Conservation (phyloP, 2,113 vertebrate species). For the Gallinago jamesoni region DNA sequence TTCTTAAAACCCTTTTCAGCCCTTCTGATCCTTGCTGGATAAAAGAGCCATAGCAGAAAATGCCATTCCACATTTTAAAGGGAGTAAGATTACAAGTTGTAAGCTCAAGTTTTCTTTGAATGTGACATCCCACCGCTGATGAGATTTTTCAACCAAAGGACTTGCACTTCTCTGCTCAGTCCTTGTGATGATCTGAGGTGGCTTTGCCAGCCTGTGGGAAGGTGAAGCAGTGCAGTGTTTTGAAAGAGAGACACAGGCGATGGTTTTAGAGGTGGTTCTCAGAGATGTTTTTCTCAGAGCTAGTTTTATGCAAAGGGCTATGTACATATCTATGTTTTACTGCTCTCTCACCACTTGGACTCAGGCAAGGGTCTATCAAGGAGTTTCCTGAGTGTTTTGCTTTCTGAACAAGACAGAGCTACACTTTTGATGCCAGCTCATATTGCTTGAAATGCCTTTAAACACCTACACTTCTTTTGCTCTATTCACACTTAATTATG, state of each 20-base stretch:
- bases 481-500: neutral
- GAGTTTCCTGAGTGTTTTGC: neutral
- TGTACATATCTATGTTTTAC: neutral
- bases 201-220: neutral
- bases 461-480: neutral
- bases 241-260: neutral
- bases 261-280: neutral
- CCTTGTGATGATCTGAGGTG: neutral
- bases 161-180: neutral
- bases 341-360: neutral
- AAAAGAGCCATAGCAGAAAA: neutral
- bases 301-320: neutral
- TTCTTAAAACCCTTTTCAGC: neutral
- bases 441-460: neutral
- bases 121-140: neutral
- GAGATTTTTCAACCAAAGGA: neutral
- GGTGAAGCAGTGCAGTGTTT: neutral
- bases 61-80: neutral
- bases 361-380: neutral
- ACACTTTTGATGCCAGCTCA: neutral
- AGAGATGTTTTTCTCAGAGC: neutral
- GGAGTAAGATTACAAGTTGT: neutral
- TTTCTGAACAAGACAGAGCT: neutral
- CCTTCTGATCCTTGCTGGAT: rapidly evolving
- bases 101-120: neutral